These are phyloP conservation scores for Smutsia gigantea DNA, from an alignment of 2,797 vertebrate species.

Conservation along the genomic window DNA sequence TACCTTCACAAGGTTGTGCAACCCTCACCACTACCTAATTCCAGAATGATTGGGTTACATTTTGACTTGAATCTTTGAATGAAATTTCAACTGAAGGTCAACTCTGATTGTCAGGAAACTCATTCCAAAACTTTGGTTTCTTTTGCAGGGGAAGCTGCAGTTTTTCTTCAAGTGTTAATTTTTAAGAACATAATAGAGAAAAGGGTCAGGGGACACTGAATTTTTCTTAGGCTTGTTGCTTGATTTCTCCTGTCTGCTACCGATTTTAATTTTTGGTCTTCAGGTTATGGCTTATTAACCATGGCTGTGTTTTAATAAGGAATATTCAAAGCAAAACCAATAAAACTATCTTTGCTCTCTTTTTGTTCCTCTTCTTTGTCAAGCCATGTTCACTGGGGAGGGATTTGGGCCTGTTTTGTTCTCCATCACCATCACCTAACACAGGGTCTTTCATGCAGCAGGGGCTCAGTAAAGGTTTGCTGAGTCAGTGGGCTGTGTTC, in stretches of 20 bases:
- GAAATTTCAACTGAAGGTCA: conserved; percentile 35
- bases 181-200: neutral
- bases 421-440: neutral
- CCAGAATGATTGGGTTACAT: neutral
- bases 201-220: neutral
- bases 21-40: neutral
- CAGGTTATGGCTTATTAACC: neutral
- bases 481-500: neutral
- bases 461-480: neutral
- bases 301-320: conserved; percentile 8
- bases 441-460: neutral
- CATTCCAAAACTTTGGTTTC: neutral
- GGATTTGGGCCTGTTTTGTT: neutral
- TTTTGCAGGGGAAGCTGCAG: neutral
- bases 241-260: conserved; percentile 6
- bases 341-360: neutral
- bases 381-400: neutral
- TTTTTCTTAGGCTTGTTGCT: conserved; percentile 40
- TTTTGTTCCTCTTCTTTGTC: neutral
- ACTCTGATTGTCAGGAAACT: conserved; percentile 31
- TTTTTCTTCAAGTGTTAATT: conserved; percentile 51
- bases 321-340: conserved; percentile 35
- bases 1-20: neutral
- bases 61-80: conserved; percentile 62
- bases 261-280: conserved; percentile 27